phyloP scores from a whole-genome alignment of 2,797 vertebrate genomes.

The Notamacropus eugenii region DNA sequence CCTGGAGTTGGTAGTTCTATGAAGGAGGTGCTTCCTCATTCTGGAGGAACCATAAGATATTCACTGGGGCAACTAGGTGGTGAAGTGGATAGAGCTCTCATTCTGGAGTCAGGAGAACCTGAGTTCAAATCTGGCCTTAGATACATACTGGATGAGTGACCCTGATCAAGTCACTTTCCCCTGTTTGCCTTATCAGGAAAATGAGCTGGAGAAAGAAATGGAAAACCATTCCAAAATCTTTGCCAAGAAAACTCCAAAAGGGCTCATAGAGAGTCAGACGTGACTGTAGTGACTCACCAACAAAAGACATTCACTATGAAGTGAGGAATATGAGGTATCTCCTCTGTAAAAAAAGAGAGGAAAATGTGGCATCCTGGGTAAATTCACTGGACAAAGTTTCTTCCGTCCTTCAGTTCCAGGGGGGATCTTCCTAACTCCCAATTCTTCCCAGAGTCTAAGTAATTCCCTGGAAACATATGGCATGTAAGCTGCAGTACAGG shows the following conservation, averaged over 20 bases:
- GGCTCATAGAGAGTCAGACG: background rate
- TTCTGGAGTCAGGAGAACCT: background rate
- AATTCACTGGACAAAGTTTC: background rate
- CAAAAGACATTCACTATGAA: background rate
- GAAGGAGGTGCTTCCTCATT: background rate
- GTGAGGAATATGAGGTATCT: background rate
- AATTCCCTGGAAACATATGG: slow-evolving; percentile 28
- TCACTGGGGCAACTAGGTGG: background rate
- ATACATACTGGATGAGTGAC: background rate
- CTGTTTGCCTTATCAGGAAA: background rate
- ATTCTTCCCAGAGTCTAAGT: background rate
- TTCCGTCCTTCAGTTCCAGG: background rate
- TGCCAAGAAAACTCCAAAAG: background rate
- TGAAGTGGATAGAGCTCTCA: background rate
- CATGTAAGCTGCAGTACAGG: slow-evolving; percentile 61
- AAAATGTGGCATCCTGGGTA: background rate
- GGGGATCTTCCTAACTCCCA: background rate
- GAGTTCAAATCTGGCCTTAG: background rate
- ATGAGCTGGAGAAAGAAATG: background rate
- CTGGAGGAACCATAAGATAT: background rate
- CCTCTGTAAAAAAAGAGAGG: background rate
- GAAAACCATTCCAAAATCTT: background rate
- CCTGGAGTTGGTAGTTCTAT: background rate
- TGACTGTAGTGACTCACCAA: background rate
- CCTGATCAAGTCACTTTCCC: background rate